Evolutionary conservation across 2,113 vertebrate species (phyloP).

Genomic region (Polypterus bichir): DNA sequence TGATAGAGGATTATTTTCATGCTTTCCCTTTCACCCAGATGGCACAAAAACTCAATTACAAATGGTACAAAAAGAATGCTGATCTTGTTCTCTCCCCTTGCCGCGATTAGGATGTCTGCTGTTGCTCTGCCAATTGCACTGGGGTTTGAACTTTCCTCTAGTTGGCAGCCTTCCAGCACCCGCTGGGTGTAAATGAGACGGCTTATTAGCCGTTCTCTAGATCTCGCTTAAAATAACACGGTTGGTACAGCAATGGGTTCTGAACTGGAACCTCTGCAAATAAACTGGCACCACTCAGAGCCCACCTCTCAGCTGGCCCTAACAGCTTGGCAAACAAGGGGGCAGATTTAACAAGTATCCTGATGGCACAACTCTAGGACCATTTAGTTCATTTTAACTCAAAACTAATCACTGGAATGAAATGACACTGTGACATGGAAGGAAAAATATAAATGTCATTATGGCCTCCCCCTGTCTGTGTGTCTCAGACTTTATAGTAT

Average conservation of each 20-base stretch:
- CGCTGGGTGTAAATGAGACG: conserved; percentile 22
- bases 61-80: conserved; percentile 2
- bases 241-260: background rate
- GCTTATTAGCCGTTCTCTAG: conserved; percentile 1
- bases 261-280: background rate
- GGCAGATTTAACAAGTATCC: background rate
- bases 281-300: background rate
- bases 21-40: background rate
- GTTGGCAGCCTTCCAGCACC: conserved; percentile 27
- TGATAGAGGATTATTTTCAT: no score
- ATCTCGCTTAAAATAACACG: no score
- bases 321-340: background rate
- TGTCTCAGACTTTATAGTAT: no score
- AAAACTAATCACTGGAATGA: no score
- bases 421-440: no score
- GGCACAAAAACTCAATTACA: background rate
- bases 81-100: background rate
- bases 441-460: no score
- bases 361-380: no score
- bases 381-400: no score
- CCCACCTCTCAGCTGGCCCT: background rate
- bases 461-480: no score
- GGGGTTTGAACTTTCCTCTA: conserved; percentile 36
- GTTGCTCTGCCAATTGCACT: conserved; percentile 1
- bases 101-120: background rate